Evolutionary conservation across 2,797 vertebrate species (phyloP), one percentile per base, ranked within the genome.

Genomic region (Chelonia mydas): DNA sequence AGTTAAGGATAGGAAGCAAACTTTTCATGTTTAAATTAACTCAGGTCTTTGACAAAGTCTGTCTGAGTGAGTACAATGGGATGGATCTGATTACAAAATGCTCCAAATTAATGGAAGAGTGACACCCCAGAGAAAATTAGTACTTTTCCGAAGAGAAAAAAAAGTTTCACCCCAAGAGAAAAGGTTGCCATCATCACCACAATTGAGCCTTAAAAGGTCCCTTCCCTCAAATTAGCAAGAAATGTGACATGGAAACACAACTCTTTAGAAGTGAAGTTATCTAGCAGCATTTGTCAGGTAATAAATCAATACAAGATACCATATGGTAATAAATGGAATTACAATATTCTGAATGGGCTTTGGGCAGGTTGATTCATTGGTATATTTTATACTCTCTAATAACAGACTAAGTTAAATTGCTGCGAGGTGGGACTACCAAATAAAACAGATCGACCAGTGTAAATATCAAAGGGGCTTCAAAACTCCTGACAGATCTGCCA

Each of bases 311-410:
- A 3, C 82, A 94, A 45, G 28, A 93, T 90, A 89, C 85, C 84
- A 95, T 53, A 93, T 79, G 92, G 93, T 92, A 93, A 80, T 55
- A 97, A 98, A 97, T 81, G 88, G 91, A 98, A 97, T 97, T 95
- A 91, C 79, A 89, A 86, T 97, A 89, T 80, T 25, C 83, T 82
- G 91, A 91, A 76, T 3, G 90, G 51, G 87, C 93, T 54, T 90
- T 78, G 65, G 95, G 72, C 82, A 97, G 87, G 87, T 81, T 94
- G 93, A 92, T 95, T 93, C 95, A 96, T 65, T 94, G 92, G 88
- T 95, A 83, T 59, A 83, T 92, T 96, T 97, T 95, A 88, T 45
- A 82, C 84, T 97, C 96, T 97, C 72, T 96, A 92, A 45, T 37
- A 92, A 41, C 83, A 51, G 2, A 55, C 83, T 90, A 79, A 90